Evolutionary conservation across 1,140 invertebrate genomes (phyloP).

Genomic region (Formica selysi): DNA sequence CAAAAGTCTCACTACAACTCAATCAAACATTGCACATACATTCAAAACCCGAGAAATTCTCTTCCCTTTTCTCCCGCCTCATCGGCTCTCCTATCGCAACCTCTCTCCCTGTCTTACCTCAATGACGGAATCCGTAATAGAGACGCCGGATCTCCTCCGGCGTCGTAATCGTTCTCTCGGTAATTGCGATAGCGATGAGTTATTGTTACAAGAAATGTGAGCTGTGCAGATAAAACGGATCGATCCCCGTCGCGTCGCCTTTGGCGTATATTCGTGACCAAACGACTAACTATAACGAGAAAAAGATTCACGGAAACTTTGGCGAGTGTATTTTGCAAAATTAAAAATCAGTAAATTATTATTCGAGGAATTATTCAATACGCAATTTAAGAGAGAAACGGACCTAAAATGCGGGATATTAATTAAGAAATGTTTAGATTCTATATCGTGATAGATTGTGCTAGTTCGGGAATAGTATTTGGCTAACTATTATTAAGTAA

Average conservation of each 20-base stretch:
- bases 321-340: neutral
- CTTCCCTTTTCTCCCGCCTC: neutral
- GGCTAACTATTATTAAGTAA: neutral
- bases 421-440: slow-evolving; percentile 31
- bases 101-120: slow-evolving; percentile 4
- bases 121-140: slow-evolving; percentile 37
- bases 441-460: neutral
- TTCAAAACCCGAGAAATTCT: neutral
- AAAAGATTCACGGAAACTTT: slow-evolving; percentile 15
- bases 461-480: neutral
- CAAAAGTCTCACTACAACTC: slow-evolving; percentile 49
- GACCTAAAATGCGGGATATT: slow-evolving; percentile 5
- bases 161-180: slow-evolving; percentile 12
- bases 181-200: slow-evolving; percentile 58
- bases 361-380: neutral
- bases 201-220: slow-evolving; percentile 52
- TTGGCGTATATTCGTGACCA: neutral
- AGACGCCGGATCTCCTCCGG: slow-evolving; percentile 22
- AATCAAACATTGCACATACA: slow-evolving; percentile 55
- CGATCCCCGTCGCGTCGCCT: slow-evolving; percentile 31
- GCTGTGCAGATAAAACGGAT: slow-evolving; percentile 32
- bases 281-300: neutral
- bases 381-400: neutral
- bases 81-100: slow-evolving; percentile 18
- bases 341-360: slow-evolving; percentile 10